A percentile compares a stretch with the other conserved stretches of the same genome.
phyloP scores from a whole-genome alignment of 2,888 invertebrate species.

The Neoascia interrupta region DNA sequence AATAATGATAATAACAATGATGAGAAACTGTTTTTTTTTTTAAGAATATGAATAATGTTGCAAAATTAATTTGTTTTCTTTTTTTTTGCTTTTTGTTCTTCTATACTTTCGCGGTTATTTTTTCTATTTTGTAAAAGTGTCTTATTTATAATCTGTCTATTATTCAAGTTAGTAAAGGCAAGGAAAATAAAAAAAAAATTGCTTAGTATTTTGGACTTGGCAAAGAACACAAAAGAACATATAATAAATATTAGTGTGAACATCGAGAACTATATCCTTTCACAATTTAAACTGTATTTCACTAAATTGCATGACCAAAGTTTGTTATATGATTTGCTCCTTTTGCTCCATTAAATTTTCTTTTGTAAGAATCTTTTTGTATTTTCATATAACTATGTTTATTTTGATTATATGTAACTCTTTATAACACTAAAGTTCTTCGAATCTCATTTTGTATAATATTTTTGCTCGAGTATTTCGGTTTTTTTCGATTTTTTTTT shows the following conservation, averaged over 20 bases:
- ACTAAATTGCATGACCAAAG: slow-evolving; percentile 51
- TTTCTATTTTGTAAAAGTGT: slow-evolving; percentile 59
- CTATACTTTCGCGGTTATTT: slow-evolving; percentile 59
- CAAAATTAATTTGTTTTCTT: slow-evolving; percentile 55
- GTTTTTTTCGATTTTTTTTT: slow-evolving; percentile 43
- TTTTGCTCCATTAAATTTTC: slow-evolving; percentile 43
- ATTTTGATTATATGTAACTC: slow-evolving; percentile 40
- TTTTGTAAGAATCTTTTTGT: slow-evolving; percentile 13
- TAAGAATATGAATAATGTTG: slow-evolving; percentile 67
- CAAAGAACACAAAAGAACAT: too few relatives aligned
- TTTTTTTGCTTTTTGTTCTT: slow-evolving; percentile 69
- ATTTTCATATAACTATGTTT: slow-evolving; percentile 50
- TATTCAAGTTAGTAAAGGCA: slow-evolving; percentile 33
- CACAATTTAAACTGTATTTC: slow-evolving; percentile 17
- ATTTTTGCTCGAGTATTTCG: slow-evolving; percentile 49
- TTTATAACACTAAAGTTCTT: slow-evolving; percentile 53
- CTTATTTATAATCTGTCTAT: slow-evolving; percentile 57
- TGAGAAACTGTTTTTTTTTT: slow-evolving; percentile 64
- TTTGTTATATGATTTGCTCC: slow-evolving; percentile 30
- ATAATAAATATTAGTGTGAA: slow-evolving; percentile 27
- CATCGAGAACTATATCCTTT: slow-evolving; percentile 52
- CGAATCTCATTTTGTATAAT: slow-evolving; percentile 27
- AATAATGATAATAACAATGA: slow-evolving; percentile 65
- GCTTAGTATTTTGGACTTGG: slow-evolving; percentile 36
- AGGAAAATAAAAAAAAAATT: slow-evolving; percentile 26